phyloP scores from a whole-genome alignment of 2,797 vertebrate genomes.

The Australoheros facetus region DNA sequence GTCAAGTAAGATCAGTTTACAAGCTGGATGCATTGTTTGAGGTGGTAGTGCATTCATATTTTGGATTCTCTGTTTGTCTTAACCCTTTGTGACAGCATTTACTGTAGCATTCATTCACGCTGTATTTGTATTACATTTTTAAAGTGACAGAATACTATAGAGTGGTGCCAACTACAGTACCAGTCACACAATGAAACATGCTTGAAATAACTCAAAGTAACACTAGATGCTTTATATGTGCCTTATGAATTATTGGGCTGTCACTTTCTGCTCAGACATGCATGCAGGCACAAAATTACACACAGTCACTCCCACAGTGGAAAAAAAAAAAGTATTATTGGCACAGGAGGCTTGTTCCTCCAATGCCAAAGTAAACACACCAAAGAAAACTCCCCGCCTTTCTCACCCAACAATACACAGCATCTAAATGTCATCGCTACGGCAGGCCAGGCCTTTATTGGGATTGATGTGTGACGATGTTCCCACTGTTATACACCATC shows the following conservation, averaged over 20 bases:
- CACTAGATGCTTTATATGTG: not conserved
- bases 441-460: slow-evolving; percentile 50
- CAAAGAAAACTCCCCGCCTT: slow-evolving; percentile 20
- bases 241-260: slow-evolving; percentile 1
- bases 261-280: slow-evolving; percentile 19
- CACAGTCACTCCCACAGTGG: slow-evolving; percentile 3
- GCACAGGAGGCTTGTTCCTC: slow-evolving; percentile 24
- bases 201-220: not conserved
- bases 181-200: not conserved
- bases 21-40: too few relatives aligned
- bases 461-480: slow-evolving; percentile 63
- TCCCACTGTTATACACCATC: slow-evolving; percentile 65
- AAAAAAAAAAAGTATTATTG: slow-evolving; percentile 12
- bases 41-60: too few relatives aligned
- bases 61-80: not conserved
- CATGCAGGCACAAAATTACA: not conserved
- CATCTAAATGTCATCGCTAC: slow-evolving; percentile 60
- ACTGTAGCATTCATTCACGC: too few relatives aligned
- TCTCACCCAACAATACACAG: slow-evolving; percentile 39
- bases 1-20: not conserved
- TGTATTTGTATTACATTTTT: not conserved
- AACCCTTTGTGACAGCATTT: not conserved
- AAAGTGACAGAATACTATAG: not conserved
- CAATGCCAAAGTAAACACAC: slow-evolving; percentile 43
- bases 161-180: not conserved